Base-by-base conservation (phyloP, 2,113 vertebrate genomes). In the Plestiodon gilberti region DNA sequence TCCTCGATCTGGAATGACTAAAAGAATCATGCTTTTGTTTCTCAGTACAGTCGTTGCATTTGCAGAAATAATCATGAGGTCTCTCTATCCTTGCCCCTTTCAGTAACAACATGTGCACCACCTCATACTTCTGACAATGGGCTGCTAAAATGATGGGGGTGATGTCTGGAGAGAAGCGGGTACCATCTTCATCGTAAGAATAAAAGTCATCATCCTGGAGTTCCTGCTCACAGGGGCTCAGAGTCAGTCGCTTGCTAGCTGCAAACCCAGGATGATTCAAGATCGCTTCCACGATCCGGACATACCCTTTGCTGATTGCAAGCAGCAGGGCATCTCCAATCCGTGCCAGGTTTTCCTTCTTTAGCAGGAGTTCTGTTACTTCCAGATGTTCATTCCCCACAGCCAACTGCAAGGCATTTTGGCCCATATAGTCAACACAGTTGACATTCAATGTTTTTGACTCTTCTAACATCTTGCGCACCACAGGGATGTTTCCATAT, bases 151-250 rank as follows among this genome's bases (percentile, higher is more conserved):
- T 98, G 43, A 98, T 96, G 82, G 98, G 97, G 6, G 98, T 98
- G 94, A 98, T 97, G 80, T 98, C 98, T 22, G 97, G 98, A 35
- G 98, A 98, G 92, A 98, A 98, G 89, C 98, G 97, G 3, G 98
- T 98, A 85, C 98, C 98, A 86, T 98, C 98, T 95, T 98, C 98
- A 0, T 98, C 98, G n/a, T 98, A 98, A 4, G 98, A 97, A 89
- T 97, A 98, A 92, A 98, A 98, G 94, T 98, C 98, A 89, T 98
- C 98, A 90, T 98, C 97, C 90, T 96, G 97, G 81, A 97, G 94
- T 92, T 96, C 96, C 94, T 97, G 97, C 93, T 98, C 98, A 23
- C 97, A 95, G 20, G 98, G 98, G 90, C 98, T 98, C 18, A 97
- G 97, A 23, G 98, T 97, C 88, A 98, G 96, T 88, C 97, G 96